Conservation (phyloP, 2,888 invertebrate genomes). For the Cyclophora punctaria region DNA sequence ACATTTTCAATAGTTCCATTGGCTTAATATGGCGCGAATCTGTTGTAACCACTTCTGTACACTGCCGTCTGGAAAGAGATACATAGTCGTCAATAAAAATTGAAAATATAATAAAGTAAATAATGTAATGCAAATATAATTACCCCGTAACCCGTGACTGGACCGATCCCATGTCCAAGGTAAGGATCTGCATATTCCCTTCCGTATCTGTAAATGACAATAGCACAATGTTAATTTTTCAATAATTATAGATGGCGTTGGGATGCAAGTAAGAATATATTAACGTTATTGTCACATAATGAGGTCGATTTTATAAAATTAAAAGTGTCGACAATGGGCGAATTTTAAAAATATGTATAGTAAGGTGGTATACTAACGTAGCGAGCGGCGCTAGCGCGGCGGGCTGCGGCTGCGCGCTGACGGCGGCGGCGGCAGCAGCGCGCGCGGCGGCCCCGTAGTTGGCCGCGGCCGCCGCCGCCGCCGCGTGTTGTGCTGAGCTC, state of each 20-base stretch:
- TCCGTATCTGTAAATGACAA: conserved; percentile 79
- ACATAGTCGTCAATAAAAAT: not conserved
- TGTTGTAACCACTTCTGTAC: conserved; percentile 95
- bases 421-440: conserved; percentile 82
- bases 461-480: conserved; percentile 90
- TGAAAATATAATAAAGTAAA: not conserved
- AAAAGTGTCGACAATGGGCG: too few relatives aligned
- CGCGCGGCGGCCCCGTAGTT: conserved; percentile 91
- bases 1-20: conserved; percentile 56
- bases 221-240: conserved; percentile 1
- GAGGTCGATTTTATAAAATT: too few relatives aligned
- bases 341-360: not conserved
- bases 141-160: conserved; percentile 97
- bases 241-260: conserved; percentile 1
- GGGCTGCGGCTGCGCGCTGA: conserved; percentile 80
- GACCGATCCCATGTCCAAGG: conserved; percentile 96
- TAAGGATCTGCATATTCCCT: conserved; percentile 95
- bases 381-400: conserved; percentile 51
- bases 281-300: too few relatives aligned
- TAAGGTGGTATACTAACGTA: conserved; percentile 35
- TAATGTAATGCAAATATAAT: conserved; percentile 24
- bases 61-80: conserved; percentile 85
- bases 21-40: conserved; percentile 92
- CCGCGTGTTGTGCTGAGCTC: conserved; percentile 89
- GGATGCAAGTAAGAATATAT: too few relatives aligned